Conservation (phyloP, 2,113 vertebrate genomes). For the Phasianus colchicus region DNA sequence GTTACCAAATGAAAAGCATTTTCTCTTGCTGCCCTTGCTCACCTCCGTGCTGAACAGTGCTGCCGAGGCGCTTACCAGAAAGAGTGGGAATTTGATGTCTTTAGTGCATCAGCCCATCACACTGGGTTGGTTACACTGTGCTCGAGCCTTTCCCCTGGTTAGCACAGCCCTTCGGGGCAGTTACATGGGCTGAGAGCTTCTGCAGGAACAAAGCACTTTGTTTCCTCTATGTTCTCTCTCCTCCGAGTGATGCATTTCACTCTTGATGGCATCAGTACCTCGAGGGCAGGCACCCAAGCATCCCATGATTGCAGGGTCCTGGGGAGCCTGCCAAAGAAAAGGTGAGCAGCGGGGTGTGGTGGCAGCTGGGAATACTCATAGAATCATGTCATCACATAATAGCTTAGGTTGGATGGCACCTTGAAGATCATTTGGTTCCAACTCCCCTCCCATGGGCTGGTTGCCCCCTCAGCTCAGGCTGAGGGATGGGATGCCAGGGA, state of each 20-base stretch:
- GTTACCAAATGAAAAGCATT: background rate
- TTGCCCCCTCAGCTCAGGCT: too few relatives aligned
- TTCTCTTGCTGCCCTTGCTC: background rate
- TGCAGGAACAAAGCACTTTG: background rate
- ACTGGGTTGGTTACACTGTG: background rate
- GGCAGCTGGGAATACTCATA: fast-evolving
- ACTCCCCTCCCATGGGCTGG: too few relatives aligned
- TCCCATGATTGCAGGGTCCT: background rate
- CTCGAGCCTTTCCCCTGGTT: background rate
- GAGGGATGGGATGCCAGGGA: too few relatives aligned
- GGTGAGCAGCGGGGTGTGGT: fast-evolving
- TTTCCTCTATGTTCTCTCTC: background rate
- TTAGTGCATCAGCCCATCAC: background rate
- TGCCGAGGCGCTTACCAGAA: conserved; percentile 6
- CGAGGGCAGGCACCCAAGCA: fast-evolving
- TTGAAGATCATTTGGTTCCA: too few relatives aligned
- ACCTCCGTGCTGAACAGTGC: background rate
- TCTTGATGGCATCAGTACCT: background rate
- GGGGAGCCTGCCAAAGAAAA: background rate
- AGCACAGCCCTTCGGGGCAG: background rate
- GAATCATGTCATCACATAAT: background rate
- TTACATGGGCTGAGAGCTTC: background rate
- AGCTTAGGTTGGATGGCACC: background rate
- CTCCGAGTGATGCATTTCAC: background rate
- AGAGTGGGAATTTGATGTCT: conserved; percentile 5